Conservation (phyloP, 2,888 invertebrate genomes). For the Leptinotarsa rubiginosa region DNA sequence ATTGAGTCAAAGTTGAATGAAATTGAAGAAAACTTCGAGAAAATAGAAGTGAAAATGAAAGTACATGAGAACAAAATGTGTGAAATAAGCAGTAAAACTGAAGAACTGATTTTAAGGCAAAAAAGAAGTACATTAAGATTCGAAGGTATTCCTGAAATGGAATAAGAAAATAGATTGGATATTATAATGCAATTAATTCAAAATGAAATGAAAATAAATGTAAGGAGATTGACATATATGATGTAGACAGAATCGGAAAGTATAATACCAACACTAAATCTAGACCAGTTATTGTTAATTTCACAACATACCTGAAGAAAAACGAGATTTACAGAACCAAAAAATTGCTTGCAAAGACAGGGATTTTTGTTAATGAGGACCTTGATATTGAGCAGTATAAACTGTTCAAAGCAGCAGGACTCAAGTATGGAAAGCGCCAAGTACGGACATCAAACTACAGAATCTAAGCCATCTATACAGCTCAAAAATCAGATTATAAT, state of each 20-base stretch:
- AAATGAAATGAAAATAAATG: not conserved
- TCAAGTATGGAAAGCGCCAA: too few relatives aligned
- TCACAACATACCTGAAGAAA: too few relatives aligned
- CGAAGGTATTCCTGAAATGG: not conserved
- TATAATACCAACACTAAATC: too few relatives aligned
- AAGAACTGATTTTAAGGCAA: not conserved
- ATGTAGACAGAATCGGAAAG: not conserved
- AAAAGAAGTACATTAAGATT: not conserved
- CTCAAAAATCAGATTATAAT: too few relatives aligned
- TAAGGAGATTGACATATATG: not conserved
- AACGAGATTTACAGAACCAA: too few relatives aligned
- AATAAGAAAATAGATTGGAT: not conserved
- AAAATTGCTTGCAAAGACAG: too few relatives aligned
- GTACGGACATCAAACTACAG: too few relatives aligned
- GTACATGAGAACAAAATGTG: not conserved
- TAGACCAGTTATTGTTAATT: too few relatives aligned
- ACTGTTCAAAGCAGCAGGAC: too few relatives aligned
- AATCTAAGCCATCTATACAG: too few relatives aligned
- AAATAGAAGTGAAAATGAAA: not conserved
- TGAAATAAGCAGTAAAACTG: not conserved
- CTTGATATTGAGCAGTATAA: too few relatives aligned
- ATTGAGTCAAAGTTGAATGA: not conserved
- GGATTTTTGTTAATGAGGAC: too few relatives aligned
- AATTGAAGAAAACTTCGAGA: not conserved
- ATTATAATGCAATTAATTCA: not conserved